Conservation (phyloP, 2,113 vertebrate genomes). For the sheep (Ovis aries) region ARS-UI_Ramb_v3.0 NC_056060.1:14078001-14078500, state of each 20-base stretch:
- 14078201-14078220: not conserved
- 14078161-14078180: not conserved
- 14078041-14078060: not conserved
- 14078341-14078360: not conserved
- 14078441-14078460: slow-evolving; percentile 23
- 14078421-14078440: not conserved
- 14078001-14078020: not conserved
- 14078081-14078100: not conserved
- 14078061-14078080: not conserved
- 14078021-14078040: not conserved
- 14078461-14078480: slow-evolving; percentile 42
- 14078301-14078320: not conserved
- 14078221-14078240: not conserved
- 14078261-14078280: not conserved
- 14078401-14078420: not conserved
- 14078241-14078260: not conserved
- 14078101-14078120: not conserved
- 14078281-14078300: not conserved
- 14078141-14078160: not conserved
- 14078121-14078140: not conserved
- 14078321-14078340: not conserved
- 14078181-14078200: not conserved
- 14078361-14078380: not conserved
- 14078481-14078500: slow-evolving; percentile 12
- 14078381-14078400: not conserved